phyloP scores from a whole-genome alignment of 2,113 vertebrate genomes.

The Ageneiosus marmoratus region DNA sequence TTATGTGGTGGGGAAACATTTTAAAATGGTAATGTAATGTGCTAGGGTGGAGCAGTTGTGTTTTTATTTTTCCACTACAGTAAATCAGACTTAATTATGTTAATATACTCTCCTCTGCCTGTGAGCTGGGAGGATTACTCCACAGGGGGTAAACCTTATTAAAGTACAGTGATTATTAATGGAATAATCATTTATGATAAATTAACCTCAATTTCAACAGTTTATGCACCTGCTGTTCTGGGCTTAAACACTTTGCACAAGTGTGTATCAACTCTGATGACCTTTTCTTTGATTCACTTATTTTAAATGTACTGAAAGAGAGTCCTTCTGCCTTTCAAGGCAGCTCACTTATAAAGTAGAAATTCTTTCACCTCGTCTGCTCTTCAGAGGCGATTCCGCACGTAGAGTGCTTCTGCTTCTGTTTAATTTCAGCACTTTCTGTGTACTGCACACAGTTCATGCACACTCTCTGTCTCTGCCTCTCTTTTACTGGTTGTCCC shows the following conservation, averaged over 20 bases:
- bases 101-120: conserved; percentile 14
- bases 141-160: conserved; percentile 30
- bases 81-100: conserved; percentile 48
- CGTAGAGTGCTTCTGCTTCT: conserved; percentile 9
- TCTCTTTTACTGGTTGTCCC: neutral
- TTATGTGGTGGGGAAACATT: conserved; percentile 34
- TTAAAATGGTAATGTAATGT: conserved; percentile 43
- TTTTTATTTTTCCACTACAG: conserved; percentile 41
- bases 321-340: neutral
- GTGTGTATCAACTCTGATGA: neutral
- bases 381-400: neutral
- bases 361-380: neutral
- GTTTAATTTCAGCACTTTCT: conserved; percentile 38
- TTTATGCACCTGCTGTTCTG: conserved; percentile 19
- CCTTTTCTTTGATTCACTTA: neutral
- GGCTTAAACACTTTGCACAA: conserved; percentile 13
- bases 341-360: conserved; percentile 10
- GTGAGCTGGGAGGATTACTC: conserved; percentile 7
- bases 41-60: conserved; percentile 28
- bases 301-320: neutral
- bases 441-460: neutral
- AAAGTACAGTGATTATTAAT: conserved; percentile 29
- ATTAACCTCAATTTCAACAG: conserved; percentile 29
- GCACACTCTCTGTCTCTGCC: neutral
- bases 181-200: conserved; percentile 32